Conservation (phyloP, 2,888 invertebrate species). For the Philonicus albiceps region DNA sequence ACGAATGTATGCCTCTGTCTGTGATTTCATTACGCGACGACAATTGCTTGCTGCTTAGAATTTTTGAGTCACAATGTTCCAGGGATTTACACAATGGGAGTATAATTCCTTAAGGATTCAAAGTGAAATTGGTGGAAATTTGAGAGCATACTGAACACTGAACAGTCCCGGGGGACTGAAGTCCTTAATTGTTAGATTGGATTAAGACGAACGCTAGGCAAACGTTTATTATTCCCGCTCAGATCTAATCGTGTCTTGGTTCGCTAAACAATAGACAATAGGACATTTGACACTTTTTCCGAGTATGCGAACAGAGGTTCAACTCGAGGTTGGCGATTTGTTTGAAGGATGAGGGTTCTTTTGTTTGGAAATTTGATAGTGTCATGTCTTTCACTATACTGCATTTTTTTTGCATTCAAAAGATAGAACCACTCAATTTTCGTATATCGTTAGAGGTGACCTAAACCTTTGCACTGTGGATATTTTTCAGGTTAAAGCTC, state of each 20-base stretch:
- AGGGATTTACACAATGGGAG: conserved; percentile 13
- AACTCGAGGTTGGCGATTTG: not conserved
- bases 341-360: not conserved
- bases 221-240: conserved; percentile 10
- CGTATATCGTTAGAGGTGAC: not conserved
- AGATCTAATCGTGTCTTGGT: conserved; percentile 19
- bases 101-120: conserved; percentile 33
- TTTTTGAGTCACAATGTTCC: not conserved
- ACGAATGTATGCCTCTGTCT: not conserved
- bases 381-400: not conserved
- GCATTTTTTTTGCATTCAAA: not conserved
- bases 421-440: not conserved
- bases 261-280: not conserved
- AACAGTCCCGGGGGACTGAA: not conserved
- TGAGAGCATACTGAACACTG: not conserved
- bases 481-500: not conserved
- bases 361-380: not conserved
- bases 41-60: conserved; percentile 12
- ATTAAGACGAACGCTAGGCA: conserved; percentile 12
- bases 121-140: conserved; percentile 35
- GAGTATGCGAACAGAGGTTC: not conserved
- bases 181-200: conserved; percentile 37
- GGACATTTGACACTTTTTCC: conserved; percentile 25
- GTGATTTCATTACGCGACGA: conserved; percentile 28
- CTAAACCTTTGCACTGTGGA: not conserved